A percentile compares a stretch with the other conserved stretches of the same genome.
Evolutionary conservation across 2,888 invertebrate genomes (phyloP).

Genomic region (Phyllotreta cruciferae): DNA sequence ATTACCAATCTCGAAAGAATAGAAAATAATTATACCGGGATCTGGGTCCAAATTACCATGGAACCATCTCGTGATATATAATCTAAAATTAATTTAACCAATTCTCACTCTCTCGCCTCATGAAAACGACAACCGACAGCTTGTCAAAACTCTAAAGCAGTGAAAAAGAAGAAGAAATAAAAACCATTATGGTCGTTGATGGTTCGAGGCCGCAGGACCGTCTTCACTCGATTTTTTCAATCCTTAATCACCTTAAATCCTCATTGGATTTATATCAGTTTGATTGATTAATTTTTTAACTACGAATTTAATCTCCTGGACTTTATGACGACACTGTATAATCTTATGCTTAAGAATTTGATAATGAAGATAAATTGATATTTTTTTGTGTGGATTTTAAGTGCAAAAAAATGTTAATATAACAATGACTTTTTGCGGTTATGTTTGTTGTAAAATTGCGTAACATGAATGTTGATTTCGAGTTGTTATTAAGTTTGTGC

Average conservation of each 20-base stretch:
- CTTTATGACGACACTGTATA: too few species aligned
- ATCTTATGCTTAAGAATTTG: too few species aligned
- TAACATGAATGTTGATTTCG: neutral
- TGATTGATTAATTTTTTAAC: too few species aligned
- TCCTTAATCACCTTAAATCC: too few species aligned
- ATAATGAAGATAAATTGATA: too few species aligned
- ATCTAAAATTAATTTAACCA: conserved; percentile 27
- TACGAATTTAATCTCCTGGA: too few species aligned
- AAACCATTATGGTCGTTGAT: conserved; percentile 13
- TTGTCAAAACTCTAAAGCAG: conserved; percentile 47
- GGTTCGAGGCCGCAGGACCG: conserved; percentile 4
- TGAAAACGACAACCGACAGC: conserved; percentile 41
- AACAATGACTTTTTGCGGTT: neutral
- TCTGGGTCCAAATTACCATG: conserved; percentile 19
- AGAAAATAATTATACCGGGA: conserved; percentile 16
- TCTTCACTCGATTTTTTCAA: too few species aligned
- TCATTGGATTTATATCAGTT: too few species aligned
- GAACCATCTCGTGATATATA: conserved; percentile 26
- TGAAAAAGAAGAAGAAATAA: conserved; percentile 39
- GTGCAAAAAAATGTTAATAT: neutral
- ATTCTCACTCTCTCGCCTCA: conserved; percentile 23
- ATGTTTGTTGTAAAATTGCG: neutral
- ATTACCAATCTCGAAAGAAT: neutral
- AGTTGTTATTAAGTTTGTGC: neutral
- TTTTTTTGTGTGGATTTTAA: too few species aligned